Percentiles rank a stretch among this genome's conserved stretches.
Conservation (phyloP, 2,888 invertebrate species). For the Clivina fossor region DNA sequence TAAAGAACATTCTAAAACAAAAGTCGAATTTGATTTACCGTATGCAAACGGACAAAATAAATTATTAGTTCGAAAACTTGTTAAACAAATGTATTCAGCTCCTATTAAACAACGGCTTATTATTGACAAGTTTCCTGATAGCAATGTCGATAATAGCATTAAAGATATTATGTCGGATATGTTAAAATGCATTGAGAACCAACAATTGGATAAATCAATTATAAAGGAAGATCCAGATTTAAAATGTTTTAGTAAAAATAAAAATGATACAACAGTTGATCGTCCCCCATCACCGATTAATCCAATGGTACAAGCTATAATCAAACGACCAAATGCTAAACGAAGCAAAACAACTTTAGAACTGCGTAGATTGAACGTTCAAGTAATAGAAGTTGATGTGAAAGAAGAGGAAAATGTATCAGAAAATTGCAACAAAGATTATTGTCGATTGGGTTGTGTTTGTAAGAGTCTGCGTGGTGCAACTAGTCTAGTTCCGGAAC, state of each 20-base stretch:
- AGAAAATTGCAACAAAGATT: constrained; percentile 56
- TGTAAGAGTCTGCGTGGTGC: constrained; percentile 61
- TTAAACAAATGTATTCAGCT: constrained; percentile 44
- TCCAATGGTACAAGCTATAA: constrained; percentile 24
- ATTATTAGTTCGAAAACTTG: constrained; percentile 54
- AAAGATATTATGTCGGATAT: constrained; percentile 56
- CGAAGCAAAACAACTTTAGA: constrained; percentile 50
- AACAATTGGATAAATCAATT: constrained; percentile 59
- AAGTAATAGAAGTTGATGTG: constrained; percentile 59
- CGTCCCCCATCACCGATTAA: constrained; percentile 22
- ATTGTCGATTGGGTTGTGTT: constrained; percentile 67
- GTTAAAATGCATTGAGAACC: constrained; percentile 63
- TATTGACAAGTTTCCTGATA: constrained; percentile 3
- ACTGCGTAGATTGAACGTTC: constrained; percentile 65
- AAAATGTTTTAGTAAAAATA: constrained; percentile 48
- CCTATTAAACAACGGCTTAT: background rate
- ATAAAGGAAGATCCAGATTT: constrained; percentile 50
- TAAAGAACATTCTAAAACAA: constrained; percentile 46
- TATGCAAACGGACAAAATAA: constrained; percentile 62
- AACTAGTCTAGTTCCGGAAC: constrained; percentile 52
- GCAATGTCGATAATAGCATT: constrained; percentile 41
- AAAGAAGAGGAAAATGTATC: constrained; percentile 45
- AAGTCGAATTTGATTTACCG: constrained; percentile 59
- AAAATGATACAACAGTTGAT: constrained; percentile 40
- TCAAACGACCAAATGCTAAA: constrained; percentile 14